Evolutionary conservation across 2,797 vertebrate genomes (phyloP).

Genomic region (Trachurus trachurus): DNA sequence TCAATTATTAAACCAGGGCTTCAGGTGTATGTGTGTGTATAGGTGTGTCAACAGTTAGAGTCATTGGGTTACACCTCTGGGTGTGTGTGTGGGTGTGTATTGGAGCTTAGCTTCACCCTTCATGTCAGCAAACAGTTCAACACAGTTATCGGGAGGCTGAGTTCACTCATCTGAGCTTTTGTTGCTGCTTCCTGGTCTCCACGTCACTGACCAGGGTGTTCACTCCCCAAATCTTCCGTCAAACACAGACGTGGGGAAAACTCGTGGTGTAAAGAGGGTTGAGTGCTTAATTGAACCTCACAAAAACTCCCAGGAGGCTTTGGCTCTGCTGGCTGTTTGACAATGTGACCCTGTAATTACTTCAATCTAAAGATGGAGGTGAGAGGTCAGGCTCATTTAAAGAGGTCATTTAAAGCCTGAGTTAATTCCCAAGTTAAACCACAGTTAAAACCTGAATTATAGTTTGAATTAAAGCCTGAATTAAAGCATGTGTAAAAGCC

Average conservation of each 20-base stretch:
- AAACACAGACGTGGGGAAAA: neutral
- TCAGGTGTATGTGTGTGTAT: neutral
- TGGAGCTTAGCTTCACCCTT: constrained; percentile 16
- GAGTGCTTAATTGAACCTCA: neutral
- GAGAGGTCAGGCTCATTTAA: too few species aligned
- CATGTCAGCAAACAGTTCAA: constrained; percentile 3
- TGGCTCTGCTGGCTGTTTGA: too few species aligned
- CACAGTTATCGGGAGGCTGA: constrained; percentile 26
- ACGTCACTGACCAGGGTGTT: constrained; percentile 4
- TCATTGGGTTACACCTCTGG: constrained; percentile 3
- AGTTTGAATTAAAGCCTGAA: too few species aligned
- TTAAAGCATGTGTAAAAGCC: too few species aligned
- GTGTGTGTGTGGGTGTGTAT: constrained; percentile 29
- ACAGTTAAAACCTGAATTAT: too few species aligned
- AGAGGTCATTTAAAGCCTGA: too few species aligned
- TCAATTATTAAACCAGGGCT: constrained; percentile 55
- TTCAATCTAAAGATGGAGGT: too few species aligned
- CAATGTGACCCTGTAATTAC: too few species aligned
- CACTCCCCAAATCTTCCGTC: constrained; percentile 3
- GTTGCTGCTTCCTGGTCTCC: constrained; percentile 20
- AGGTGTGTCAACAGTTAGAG: constrained; percentile 3
- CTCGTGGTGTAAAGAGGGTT: neutral
- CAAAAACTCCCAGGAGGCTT: neutral
- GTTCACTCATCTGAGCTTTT: constrained; percentile 12
- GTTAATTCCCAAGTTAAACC: neutral